These are phyloP conservation scores for Menidia menidia DNA, from an alignment of 2,797 vertebrate genomes.

Conservation along the genomic window DNA sequence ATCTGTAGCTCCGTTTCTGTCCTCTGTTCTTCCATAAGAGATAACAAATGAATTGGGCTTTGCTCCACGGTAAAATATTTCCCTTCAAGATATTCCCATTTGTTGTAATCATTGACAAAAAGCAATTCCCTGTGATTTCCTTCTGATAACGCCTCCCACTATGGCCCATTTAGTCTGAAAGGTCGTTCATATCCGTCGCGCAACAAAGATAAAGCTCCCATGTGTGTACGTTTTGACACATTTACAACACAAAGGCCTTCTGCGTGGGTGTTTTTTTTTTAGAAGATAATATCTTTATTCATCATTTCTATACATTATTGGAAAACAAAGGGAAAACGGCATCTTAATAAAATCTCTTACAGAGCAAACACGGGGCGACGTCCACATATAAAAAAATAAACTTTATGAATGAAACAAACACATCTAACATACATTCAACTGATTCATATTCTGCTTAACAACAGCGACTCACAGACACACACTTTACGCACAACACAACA, in stretches of 20 bases:
- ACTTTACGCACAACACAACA: slow-evolving; percentile 34
- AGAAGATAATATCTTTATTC: slow-evolving; percentile 72
- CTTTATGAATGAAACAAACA: slow-evolving; percentile 44
- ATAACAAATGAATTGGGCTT: too few species aligned
- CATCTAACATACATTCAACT: slow-evolving; percentile 57
- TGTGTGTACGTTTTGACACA: too few species aligned
- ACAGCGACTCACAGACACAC: slow-evolving; percentile 19
- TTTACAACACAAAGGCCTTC: not conserved
- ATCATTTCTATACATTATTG: slow-evolving; percentile 69
- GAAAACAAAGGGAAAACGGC: slow-evolving; percentile 40
- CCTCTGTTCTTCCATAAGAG: too few species aligned
- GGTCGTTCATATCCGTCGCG: too few species aligned
- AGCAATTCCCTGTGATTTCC: too few species aligned
- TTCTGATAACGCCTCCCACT: too few species aligned
- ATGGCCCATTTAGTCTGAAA: too few species aligned
- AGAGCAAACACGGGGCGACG: slow-evolving; percentile 66
- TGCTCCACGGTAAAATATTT: too few species aligned
- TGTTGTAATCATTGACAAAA: too few species aligned
- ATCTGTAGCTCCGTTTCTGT: too few species aligned
- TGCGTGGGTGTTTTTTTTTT: slow-evolving; percentile 15
- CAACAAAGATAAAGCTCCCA: too few species aligned
- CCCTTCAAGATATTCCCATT: too few species aligned
- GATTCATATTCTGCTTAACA: slow-evolving; percentile 34
- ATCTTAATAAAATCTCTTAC: slow-evolving; percentile 79
- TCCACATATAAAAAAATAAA: slow-evolving; percentile 78